Evolutionary conservation across 1,140 invertebrate genomes (phyloP).

Genomic region (Brachionus plicatilis): DNA sequence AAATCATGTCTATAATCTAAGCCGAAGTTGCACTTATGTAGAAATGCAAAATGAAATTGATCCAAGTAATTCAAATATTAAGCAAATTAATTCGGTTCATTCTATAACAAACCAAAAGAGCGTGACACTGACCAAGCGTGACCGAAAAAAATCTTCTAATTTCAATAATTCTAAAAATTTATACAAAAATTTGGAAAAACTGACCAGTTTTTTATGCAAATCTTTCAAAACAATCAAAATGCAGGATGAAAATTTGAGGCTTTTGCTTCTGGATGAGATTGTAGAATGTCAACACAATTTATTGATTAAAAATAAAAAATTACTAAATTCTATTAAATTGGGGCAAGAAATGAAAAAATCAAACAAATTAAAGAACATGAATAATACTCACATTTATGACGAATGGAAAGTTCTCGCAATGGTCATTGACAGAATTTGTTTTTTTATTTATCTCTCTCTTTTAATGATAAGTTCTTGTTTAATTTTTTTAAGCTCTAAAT

Average conservation of each 20-base stretch:
- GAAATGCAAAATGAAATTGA: neutral
- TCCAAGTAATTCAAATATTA: neutral
- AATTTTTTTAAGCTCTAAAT: neutral
- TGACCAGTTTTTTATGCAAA: neutral
- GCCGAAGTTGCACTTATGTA: neutral
- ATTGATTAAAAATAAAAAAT: neutral
- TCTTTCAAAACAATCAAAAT: neutral
- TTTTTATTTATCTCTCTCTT: conserved; percentile 28
- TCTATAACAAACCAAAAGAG: neutral
- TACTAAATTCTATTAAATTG: neutral
- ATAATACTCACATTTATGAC: neutral
- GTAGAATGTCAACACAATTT: conserved; percentile 18
- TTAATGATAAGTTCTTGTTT: neutral
- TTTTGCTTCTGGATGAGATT: conserved; percentile 29
- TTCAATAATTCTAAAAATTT: neutral
- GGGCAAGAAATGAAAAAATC: neutral
- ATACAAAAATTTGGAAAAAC: conserved; percentile 8
- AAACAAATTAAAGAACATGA: neutral
- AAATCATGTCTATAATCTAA: neutral
- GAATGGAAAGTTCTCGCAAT: conserved; percentile 40
- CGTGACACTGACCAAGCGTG: neutral
- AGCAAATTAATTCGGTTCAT: neutral
- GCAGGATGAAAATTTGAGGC: conserved; percentile 22
- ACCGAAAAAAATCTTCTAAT: neutral
- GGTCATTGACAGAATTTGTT: conserved; percentile 37